Percentiles rank a stretch among this genome's conserved stretches.
phyloP scores from a whole-genome alignment of 2,888 invertebrate species.

The Eupithecia subumbrata region DNA sequence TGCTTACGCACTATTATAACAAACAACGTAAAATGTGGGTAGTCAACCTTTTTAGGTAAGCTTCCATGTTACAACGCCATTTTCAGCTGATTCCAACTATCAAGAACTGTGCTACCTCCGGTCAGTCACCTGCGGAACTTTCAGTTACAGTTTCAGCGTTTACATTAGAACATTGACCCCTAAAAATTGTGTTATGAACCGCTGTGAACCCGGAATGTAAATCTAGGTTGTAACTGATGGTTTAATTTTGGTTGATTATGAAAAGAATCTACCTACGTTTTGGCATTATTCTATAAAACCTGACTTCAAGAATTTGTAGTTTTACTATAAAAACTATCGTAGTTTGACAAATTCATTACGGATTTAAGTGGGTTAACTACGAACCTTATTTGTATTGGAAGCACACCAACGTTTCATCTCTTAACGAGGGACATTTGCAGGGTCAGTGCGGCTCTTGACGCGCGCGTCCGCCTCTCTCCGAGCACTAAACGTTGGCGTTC shows the following conservation, averaged over 20 bases:
- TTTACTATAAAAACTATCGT: background rate
- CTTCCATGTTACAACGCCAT: constrained; percentile 2
- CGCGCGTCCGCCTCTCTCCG: too few species aligned
- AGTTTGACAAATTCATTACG: too few species aligned
- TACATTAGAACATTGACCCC: constrained; percentile 70
- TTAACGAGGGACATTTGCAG: too few species aligned
- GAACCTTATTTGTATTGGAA: too few species aligned
- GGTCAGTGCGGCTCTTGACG: too few species aligned
- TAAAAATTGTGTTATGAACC: constrained; percentile 60
- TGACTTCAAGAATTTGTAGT: background rate
- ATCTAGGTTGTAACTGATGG: constrained; percentile 43
- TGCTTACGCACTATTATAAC: too few species aligned
- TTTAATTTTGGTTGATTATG: background rate
- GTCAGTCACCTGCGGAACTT: constrained; percentile 39
- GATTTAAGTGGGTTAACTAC: too few species aligned
- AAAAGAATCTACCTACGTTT: background rate
- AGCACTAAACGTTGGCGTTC: too few species aligned
- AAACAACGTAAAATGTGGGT: background rate
- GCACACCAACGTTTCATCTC: too few species aligned
- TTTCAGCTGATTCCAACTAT: constrained; percentile 12
- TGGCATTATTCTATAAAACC: background rate
- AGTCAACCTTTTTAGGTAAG: background rate
- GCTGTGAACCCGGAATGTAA: constrained; percentile 73
- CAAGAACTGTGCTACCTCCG: constrained; percentile 28
- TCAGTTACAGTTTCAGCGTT: constrained; percentile 47